A percentile compares a stretch with the other conserved stretches of the same genome.
These are phyloP conservation scores for Apostichopus japonicus DNA, from an alignment of 35 echinoderm and acorn worm genomes.

Conservation along the genomic window DNA sequence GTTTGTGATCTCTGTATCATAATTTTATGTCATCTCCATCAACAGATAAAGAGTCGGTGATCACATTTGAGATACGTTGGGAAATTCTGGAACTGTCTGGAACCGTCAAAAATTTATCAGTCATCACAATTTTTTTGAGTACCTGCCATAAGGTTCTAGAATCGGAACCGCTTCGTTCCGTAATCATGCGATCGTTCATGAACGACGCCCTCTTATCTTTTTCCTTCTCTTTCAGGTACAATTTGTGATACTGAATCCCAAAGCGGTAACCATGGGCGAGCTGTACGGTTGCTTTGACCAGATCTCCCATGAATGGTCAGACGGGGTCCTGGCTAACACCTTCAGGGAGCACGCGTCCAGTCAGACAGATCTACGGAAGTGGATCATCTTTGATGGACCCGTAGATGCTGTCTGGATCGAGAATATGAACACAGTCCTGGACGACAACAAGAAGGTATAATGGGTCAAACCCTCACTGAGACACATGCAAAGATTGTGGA, in stretches of 20 bases:
- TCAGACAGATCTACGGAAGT: constrained; percentile 79
- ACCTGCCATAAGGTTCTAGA: no score
- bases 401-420: constrained; percentile 99
- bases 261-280: constrained; percentile 96
- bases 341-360: constrained; percentile 91
- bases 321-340: constrained; percentile 91
- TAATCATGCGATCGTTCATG: background rate
- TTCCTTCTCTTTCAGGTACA: constrained; percentile 64
- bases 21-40: no score
- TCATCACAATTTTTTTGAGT: no score
- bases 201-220: background rate
- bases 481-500: no score
- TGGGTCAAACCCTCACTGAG: no score
- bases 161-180: background rate
- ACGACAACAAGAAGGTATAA: constrained; percentile 96
- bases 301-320: constrained; percentile 97
- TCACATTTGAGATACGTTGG: no score
- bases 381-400: constrained; percentile 94
- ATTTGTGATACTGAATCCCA: constrained; percentile 91
- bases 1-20: constrained; percentile 40
- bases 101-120: no score
- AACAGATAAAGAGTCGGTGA: no score
- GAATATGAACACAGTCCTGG: constrained; percentile 97
- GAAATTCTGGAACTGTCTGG: no score
- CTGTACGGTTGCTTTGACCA: constrained; percentile 96